Evolutionary conservation across 1,140 invertebrate genomes (phyloP).

Genomic region (Aphelinus certus): DNA sequence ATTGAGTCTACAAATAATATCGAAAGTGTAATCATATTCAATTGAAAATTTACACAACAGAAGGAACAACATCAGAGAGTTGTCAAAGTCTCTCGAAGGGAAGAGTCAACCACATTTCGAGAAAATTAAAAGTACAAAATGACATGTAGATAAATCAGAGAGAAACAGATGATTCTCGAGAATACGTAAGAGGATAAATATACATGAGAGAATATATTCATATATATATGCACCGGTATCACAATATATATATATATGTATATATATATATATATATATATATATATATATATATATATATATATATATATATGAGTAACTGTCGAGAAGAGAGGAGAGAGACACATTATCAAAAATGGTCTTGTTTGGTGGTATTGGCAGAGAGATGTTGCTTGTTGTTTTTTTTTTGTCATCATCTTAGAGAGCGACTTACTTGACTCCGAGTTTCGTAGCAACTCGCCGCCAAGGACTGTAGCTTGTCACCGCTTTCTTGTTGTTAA

Average conservation of each 20-base stretch:
- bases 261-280: conserved; percentile 40
- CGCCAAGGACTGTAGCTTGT: conserved; percentile 86
- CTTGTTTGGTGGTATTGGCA: conserved; percentile 40
- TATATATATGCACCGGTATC: conserved; percentile 40
- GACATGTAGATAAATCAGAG: conserved; percentile 22
- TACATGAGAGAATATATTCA: conserved; percentile 45
- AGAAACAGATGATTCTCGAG: conserved; percentile 19
- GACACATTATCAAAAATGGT: conserved; percentile 28
- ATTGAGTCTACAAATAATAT: no score
- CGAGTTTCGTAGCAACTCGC: conserved; percentile 88
- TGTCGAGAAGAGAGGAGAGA: conserved; percentile 29
- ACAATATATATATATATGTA: neutral
- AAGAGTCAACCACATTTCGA: no score
- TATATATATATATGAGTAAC: neutral
- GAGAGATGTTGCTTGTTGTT: conserved; percentile 30
- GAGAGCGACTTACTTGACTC: conserved; percentile 86
- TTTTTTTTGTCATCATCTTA: conserved; percentile 22
- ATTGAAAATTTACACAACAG: no score
- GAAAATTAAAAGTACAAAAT: conserved; percentile 45
- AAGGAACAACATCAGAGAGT: no score
- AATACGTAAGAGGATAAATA: conserved; percentile 39
- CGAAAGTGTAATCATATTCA: no score
- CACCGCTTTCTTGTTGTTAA: conserved; percentile 64
- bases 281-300: conserved; percentile 38
- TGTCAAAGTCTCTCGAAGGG: no score